phyloP scores from a whole-genome alignment of 2,113 vertebrate species.

The Pachyramphus minor region DNA sequence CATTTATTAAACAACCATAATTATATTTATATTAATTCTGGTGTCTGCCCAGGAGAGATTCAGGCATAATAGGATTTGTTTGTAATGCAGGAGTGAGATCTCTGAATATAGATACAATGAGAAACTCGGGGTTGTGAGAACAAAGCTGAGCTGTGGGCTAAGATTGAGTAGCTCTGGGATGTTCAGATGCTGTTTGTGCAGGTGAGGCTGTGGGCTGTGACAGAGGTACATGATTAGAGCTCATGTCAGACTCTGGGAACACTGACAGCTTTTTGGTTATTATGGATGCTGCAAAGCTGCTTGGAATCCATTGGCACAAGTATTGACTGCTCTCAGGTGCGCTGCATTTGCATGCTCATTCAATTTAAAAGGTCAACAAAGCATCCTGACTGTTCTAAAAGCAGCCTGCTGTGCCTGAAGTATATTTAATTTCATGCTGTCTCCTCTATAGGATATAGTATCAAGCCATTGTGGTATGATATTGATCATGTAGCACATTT shows the following conservation, averaged over 20 bases:
- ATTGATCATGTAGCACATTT: background rate
- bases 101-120: background rate
- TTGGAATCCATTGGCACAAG: background rate
- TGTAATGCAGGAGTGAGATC: background rate
- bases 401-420: background rate
- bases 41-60: background rate
- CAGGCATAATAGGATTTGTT: background rate
- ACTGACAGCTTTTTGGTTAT: background rate
- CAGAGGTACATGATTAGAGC: background rate
- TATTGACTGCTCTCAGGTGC: background rate
- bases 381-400: background rate
- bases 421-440: background rate
- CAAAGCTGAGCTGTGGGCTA: background rate
- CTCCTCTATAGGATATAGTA: background rate
- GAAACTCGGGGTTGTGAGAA: background rate
- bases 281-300: background rate
- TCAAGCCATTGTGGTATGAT: background rate
- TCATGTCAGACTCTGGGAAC: background rate
- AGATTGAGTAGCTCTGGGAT: background rate
- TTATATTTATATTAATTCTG: constrained; percentile 19
- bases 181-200: background rate
- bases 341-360: background rate
- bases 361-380: background rate
- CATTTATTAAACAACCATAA: constrained; percentile 23
- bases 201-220: background rate